Base-by-base conservation (phyloP, 2,888 invertebrate species). In the Physocephala rufipes region DNA sequence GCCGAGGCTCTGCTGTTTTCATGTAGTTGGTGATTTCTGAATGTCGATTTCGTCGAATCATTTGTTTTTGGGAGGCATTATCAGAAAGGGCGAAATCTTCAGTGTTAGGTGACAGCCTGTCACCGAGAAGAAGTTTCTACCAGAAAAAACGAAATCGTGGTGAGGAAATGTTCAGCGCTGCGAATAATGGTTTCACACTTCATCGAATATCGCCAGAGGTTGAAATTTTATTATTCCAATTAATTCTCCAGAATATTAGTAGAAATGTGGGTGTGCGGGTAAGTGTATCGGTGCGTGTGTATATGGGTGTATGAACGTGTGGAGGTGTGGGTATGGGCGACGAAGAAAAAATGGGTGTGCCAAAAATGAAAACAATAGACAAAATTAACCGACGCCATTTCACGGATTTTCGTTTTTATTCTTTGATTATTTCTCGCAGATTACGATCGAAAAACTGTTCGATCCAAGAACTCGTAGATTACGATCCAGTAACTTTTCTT, bases 131-230 rank as follows among this genome's bases (percentile, higher is more conserved):
- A 24, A 19, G 24, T 21, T 30, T 28, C 24, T 36, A 28, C 66
- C 59, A 73, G 72, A 74, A 72, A 70, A 73, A 73, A 73, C 64
- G 73, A 49, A 70, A 15, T 15, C 45, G 36, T n/a, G 66, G 71
- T 73, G 73, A 73, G 74, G 70, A 71, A 73, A 74, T 74, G 70
- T 73, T 75, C 76, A 74, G 79, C 81, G n/a, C 81, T 82, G 83
- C 83, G 82, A 83, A 82, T 82, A 82, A 82, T 83, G 82, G 82
- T 83, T 82, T 82, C 81, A 82, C 83, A 82, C 82, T 83, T 82
- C 82, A 82, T 82, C 83, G 82, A 82, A 83, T 82, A 43, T 4
- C 15, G 61, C 28, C 7, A n/a, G 30, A 28, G 15, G 61, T 61
- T 7, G 30, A 61, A 16, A 43, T n/a, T 62, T 43, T 62, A 43